These are phyloP conservation scores for Drosophila macrospina DNA, from an alignment of 2,888 invertebrate genomes.

Conservation along the genomic window DNA sequence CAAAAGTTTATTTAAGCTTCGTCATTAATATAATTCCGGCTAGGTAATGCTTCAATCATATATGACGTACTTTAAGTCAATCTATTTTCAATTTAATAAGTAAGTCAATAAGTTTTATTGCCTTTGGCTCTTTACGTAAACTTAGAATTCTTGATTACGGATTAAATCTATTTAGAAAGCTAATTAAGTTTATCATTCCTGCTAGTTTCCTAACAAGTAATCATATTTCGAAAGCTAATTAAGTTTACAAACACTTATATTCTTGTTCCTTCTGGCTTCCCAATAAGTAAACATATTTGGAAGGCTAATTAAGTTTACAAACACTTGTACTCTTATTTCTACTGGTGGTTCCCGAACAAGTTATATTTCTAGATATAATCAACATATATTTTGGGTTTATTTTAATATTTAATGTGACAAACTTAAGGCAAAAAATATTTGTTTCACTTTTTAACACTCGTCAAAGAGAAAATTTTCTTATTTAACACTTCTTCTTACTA, in stretches of 20 bases:
- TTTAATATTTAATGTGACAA: neutral
- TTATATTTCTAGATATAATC: neutral
- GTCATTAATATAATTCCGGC: constrained; percentile 1
- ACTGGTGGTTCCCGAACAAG: neutral
- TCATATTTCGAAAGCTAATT: too few species aligned
- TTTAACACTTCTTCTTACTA: neutral
- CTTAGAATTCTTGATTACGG: too few species aligned
- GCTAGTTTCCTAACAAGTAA: neutral
- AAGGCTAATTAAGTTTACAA: neutral
- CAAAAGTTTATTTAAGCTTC: neutral
- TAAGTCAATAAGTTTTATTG: too few species aligned
- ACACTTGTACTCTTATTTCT: neutral
- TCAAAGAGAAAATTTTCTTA: neutral
- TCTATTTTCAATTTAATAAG: neutral
- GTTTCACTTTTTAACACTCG: neutral
- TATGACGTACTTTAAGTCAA: neutral
- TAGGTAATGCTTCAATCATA: neutral
- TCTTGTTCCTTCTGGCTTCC: neutral
- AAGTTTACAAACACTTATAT: neutral
- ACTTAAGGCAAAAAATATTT: too few species aligned
- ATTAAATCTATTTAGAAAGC: too few species aligned
- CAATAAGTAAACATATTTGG: too few species aligned
- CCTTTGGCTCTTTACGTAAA: too few species aligned
- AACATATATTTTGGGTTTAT: neutral
- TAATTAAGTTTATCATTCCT: neutral